Evolutionary conservation across 2,888 invertebrate species (phyloP), one percentile per base, ranked within the genome.

Genomic region (Polydesmus complanatus): DNA sequence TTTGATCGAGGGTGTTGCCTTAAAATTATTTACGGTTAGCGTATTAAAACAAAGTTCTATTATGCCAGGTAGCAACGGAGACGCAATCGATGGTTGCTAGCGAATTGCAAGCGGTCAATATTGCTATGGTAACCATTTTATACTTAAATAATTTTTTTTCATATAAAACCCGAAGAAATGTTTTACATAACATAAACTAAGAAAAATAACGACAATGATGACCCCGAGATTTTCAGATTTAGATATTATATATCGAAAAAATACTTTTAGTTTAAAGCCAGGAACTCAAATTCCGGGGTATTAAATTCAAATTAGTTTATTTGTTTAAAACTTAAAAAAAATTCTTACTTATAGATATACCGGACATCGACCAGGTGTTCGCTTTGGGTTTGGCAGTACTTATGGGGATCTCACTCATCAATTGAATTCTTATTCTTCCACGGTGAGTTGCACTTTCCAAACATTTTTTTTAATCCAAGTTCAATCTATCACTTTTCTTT

Each of bases 201-300:
- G n/a, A n/a, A n/a, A n/a, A n/a, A n/a, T n/a, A n/a, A n/a, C n/a
- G 18, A 8, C 3, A 54, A n/a, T 54, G 54, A 54, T 11, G 18
- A 11, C 5, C 22, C 11, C 54, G 23, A 22, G 26, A 22, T 18
- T 8, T 54, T 26, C 26, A 5, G 23, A 54, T 11, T 27, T 58
- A 8, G 27, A 25, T 26, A 27, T 58, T 21, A 58, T 25, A 19
- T 19, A 50, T 14, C 58, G 58, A 50, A 23, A 52, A 51, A 48
- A 58, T 25, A 58, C 52, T 58, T 18, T 58, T 25, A 26, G 49
- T 19, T 49, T 58, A 22, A 58, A 52, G 21, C 27, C 58, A 18
- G 58, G 58, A 19, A 52, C 51, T 18, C 58, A 58, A 27, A 58
- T 58, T 18, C 58, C 58, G 19, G 58, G 58, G 58, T 58, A 58